A percentile compares a stretch with the other conserved stretches of the same genome.
phyloP scores from a whole-genome alignment of 2,797 vertebrate genomes.

The Echiichthys vipera region DNA sequence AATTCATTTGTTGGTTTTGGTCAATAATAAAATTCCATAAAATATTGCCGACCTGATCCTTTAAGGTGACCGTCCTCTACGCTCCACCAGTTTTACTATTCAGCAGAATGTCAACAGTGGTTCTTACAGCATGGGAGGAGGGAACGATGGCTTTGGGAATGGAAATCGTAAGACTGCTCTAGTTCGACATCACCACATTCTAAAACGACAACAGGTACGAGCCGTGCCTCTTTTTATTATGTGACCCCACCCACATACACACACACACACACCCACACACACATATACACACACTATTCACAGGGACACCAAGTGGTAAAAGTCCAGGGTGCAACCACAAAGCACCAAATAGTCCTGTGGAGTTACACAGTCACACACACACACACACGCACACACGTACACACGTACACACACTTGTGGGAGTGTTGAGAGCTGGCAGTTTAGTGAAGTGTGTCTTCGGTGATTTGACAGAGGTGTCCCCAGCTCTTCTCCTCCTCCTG shows the following conservation, averaged over 20 bases:
- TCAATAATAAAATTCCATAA: constrained; percentile 5
- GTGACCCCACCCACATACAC: constrained; percentile 38
- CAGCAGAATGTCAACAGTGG: constrained; percentile 17
- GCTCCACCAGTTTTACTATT: constrained; percentile 14
- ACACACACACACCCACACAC: neutral
- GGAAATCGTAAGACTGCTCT: constrained; percentile 78
- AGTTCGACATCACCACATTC: constrained; percentile 81
- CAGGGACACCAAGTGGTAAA: constrained; percentile 67
- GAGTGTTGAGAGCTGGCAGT: constrained; percentile 79
- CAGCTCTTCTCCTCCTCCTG: constrained; percentile 43
- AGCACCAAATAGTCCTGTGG: constrained; percentile 68
- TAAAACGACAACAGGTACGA: constrained; percentile 82
- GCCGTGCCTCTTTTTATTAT: constrained; percentile 73
- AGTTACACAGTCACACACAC: constrained; percentile 41
- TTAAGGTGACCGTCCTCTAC: constrained; percentile 8
- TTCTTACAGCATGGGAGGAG: constrained; percentile 11
- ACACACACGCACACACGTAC: constrained; percentile 26
- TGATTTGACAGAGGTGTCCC: constrained; percentile 66
- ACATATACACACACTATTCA: constrained; percentile 40
- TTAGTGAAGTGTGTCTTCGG: constrained; percentile 70
- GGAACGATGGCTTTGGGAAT: constrained; percentile 75
- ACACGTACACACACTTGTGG: constrained; percentile 46
- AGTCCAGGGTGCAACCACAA: constrained; percentile 73
- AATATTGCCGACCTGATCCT: constrained; percentile 28
- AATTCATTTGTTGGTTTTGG: neutral